These are phyloP conservation scores for Homarus americanus DNA, from an alignment of 1,140 invertebrate species.

Conservation along the genomic window DNA sequence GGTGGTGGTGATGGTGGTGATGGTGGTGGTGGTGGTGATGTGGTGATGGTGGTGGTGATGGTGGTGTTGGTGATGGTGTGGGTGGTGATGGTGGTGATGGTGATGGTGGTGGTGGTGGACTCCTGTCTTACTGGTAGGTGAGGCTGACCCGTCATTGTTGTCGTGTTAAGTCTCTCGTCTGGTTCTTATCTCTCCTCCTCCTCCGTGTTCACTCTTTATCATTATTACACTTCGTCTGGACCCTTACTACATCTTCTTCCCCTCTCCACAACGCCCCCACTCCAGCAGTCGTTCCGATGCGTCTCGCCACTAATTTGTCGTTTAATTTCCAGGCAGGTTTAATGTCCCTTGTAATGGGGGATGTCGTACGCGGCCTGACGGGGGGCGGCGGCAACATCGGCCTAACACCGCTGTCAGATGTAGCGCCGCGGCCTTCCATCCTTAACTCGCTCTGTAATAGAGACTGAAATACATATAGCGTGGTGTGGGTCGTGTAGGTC, in stretches of 20 bases:
- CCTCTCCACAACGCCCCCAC: background rate
- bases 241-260: background rate
- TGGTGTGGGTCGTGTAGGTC: background rate
- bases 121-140: background rate
- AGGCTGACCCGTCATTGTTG: background rate
- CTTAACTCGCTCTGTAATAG: background rate
- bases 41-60: too few species aligned
- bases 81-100: background rate
- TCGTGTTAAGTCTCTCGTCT: background rate
- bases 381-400: background rate
- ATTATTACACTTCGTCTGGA: too few species aligned
- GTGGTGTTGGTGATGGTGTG: too few species aligned
- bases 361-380: background rate
- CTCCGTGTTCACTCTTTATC: too few species aligned
- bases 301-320: constrained; percentile 43
- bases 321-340: constrained; percentile 37
- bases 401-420: background rate
- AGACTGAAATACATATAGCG: background rate
- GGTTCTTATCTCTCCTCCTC: background rate
- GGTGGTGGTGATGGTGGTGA: background rate
- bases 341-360: constrained; percentile 37
- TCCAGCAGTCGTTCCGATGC: background rate
- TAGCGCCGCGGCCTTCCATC: background rate
- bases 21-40: too few species aligned
- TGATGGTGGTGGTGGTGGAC: background rate